Percentiles rank a stretch among this genome's conserved stretches.
Conservation (phyloP, 2,797 vertebrate species). For the Parambassis ranga region DNA sequence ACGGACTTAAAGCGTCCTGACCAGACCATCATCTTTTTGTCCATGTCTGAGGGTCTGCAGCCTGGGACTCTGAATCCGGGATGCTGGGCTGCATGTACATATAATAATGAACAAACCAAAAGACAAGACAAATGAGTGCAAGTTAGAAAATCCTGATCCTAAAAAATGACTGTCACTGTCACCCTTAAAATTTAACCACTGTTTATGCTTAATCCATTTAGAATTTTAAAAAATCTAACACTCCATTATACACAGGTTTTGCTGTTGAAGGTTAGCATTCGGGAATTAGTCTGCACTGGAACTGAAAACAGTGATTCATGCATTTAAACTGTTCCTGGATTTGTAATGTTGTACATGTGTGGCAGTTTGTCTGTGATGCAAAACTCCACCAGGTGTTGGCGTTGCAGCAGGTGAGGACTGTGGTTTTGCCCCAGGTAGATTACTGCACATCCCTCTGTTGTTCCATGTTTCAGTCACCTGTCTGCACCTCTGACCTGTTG, state of each 20-base stretch:
- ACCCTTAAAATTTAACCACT: conserved; percentile 3
- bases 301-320: background rate
- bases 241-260: too few relatives aligned
- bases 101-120: conserved; percentile 9
- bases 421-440: conserved; percentile 75
- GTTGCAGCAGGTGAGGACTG: conserved; percentile 29
- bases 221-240: too few relatives aligned
- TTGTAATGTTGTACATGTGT: background rate
- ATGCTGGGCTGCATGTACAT: conserved; percentile 37
- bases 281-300: background rate
- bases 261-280: too few relatives aligned
- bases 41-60: conserved; percentile 81
- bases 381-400: conserved; percentile 39
- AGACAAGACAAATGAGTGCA: background rate
- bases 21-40: conserved; percentile 88
- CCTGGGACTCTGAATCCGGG: conserved; percentile 77
- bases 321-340: background rate
- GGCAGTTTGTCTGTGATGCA: background rate
- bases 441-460: conserved; percentile 81
- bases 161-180: conserved; percentile 1
- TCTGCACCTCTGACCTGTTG: conserved; percentile 64
- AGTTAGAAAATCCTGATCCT: background rate
- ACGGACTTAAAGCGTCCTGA: conserved; percentile 87
- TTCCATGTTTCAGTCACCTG: conserved; percentile 26
- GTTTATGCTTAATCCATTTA: too few relatives aligned